These are phyloP conservation scores for Bubo bubo DNA, from an alignment of 2,113 vertebrate genomes.

Conservation along the genomic window DNA sequence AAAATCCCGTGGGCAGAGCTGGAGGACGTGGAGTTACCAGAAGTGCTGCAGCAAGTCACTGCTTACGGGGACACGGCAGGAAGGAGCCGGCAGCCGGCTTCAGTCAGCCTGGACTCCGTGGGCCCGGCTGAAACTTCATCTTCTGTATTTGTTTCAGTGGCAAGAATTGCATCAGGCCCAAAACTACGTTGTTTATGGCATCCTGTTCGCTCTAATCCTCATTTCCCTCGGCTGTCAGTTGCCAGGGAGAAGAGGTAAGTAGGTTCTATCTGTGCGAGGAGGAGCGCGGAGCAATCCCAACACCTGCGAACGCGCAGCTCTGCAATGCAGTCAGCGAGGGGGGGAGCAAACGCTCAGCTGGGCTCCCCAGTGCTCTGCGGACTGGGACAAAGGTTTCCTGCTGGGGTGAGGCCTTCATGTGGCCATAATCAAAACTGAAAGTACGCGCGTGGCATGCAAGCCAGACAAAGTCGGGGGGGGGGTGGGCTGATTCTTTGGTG, in stretches of 20 bases:
- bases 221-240: not conserved
- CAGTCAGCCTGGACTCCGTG: rapidly evolving
- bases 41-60: not conserved
- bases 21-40: not conserved
- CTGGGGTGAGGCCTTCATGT: not conserved
- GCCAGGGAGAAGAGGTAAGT: not conserved
- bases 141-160: not conserved
- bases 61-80: not conserved
- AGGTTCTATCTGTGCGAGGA: not conserved
- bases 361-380: not conserved
- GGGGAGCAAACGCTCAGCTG: not conserved
- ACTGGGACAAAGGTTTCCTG: not conserved
- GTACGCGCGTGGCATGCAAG: rapidly evolving
- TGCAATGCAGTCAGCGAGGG: not conserved
- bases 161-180: not conserved
- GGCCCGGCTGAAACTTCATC: not conserved
- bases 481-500: not conserved
- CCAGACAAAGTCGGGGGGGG: not conserved
- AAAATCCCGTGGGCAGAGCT: not conserved
- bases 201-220: not conserved
- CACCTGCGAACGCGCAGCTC: not conserved
- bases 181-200: not conserved
- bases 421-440: not conserved
- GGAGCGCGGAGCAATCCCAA: not conserved
- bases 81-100: not conserved